These are phyloP conservation scores for Apostichopus parvimensis DNA, from an alignment of 35 echinoderm and acorn worm genomes.

Conservation along the genomic window DNA sequence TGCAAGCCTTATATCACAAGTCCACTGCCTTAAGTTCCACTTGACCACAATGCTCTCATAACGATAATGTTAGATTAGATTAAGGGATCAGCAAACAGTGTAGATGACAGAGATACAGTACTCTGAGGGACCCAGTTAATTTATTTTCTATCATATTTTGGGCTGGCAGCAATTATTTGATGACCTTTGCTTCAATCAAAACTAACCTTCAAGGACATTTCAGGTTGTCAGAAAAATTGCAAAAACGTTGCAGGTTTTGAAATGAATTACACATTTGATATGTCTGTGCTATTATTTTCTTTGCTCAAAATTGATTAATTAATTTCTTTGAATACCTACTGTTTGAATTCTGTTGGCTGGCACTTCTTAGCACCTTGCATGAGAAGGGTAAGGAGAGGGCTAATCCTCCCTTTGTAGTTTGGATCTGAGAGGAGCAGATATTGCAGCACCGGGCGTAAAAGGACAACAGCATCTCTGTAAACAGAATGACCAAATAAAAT, in stretches of 20 bases:
- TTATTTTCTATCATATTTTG: too few species aligned
- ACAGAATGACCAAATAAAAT: too few species aligned
- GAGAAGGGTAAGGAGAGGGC: neutral
- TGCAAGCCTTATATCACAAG: too few species aligned
- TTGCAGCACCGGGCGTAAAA: conserved; percentile 18
- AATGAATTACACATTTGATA: too few species aligned
- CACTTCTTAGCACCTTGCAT: conserved; percentile 21
- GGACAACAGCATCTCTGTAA: conserved; percentile 21
- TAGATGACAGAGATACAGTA: too few species aligned
- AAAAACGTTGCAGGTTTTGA: too few species aligned
- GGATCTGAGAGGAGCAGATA: conserved; percentile 24
- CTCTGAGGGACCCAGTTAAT: too few species aligned
- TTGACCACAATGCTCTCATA: too few species aligned
- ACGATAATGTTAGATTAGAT: too few species aligned
- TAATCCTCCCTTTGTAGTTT: conserved; percentile 11
- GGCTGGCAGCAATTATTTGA: neutral
- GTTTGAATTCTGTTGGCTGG: neutral
- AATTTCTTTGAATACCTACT: neutral
- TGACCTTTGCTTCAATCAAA: neutral
- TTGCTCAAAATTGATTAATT: neutral
- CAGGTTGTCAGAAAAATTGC: too few species aligned
- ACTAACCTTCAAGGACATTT: neutral
- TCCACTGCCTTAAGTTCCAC: too few species aligned
- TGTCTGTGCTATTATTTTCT: neutral
- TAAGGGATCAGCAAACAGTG: too few species aligned